phyloP scores from a whole-genome alignment of 2,888 invertebrate species.

The Sarcophaga rosellei region DNA sequence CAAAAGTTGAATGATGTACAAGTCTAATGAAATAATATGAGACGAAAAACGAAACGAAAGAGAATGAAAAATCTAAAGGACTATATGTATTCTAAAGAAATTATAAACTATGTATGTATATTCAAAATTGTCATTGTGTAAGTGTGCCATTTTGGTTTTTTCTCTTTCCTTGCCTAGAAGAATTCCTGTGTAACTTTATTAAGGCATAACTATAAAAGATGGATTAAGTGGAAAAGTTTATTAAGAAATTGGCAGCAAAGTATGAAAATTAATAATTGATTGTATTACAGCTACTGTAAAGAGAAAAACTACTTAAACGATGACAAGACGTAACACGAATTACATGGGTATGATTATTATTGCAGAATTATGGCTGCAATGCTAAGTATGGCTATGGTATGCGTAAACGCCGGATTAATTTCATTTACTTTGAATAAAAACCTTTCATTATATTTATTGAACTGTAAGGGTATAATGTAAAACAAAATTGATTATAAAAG shows the following conservation, averaged over 20 bases:
- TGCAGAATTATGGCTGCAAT: too few relatives aligned
- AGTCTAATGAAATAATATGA: slow-evolving; percentile 59
- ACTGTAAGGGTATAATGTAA: too few relatives aligned
- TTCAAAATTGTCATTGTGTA: slow-evolving; percentile 29
- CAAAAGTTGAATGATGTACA: slow-evolving; percentile 65
- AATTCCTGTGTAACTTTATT: not conserved
- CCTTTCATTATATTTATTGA: too few relatives aligned
- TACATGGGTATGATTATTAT: too few relatives aligned
- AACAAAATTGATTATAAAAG: too few relatives aligned
- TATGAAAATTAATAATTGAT: not conserved
- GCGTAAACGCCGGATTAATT: too few relatives aligned
- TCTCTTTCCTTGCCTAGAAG: not conserved
- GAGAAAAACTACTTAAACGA: not conserved
- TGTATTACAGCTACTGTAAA: not conserved
- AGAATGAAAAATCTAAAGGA: not conserved
- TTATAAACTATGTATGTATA: slow-evolving; percentile 57
- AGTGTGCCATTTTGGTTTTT: not conserved
- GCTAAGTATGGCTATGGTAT: too few relatives aligned
- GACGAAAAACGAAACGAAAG: not conserved
- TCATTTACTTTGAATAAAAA: too few relatives aligned
- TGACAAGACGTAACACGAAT: too few relatives aligned
- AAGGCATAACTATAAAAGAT: slow-evolving; percentile 24
- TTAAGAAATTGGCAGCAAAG: not conserved
- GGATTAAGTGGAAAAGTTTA: slow-evolving; percentile 32
- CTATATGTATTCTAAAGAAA: slow-evolving; percentile 29